These are phyloP conservation scores for Periparus ater DNA, from an alignment of 2,797 vertebrate genomes.

Conservation along the genomic window DNA sequence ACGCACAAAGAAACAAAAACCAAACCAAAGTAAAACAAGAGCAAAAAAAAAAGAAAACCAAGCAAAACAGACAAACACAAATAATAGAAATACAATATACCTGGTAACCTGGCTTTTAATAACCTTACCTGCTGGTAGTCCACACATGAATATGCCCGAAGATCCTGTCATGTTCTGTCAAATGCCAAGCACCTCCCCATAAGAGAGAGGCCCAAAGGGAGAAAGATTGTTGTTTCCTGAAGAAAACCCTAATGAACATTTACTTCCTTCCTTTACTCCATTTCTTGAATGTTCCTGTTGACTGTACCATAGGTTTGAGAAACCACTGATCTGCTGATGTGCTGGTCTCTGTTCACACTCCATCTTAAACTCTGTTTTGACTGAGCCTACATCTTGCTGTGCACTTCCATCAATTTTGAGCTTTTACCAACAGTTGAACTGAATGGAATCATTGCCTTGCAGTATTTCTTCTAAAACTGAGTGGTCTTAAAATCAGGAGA, in stretches of 20 bases:
- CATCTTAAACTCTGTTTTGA: background rate
- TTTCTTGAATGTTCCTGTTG: background rate
- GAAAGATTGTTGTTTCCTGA: background rate
- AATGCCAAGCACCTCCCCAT: background rate
- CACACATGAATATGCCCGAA: background rate
- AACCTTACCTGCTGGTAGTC: background rate
- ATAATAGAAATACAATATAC: background rate
- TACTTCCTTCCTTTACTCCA: background rate
- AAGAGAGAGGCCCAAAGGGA: background rate
- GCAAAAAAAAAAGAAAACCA: background rate
- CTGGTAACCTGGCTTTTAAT: background rate
- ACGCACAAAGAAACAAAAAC: background rate
- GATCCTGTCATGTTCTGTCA: background rate
- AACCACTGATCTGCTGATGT: background rate
- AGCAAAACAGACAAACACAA: background rate
- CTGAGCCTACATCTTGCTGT: background rate
- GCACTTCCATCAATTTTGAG: background rate
- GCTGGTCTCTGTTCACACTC: background rate
- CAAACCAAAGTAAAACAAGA: background rate
- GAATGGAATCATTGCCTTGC: background rate
- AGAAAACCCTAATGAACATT: background rate
- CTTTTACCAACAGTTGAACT: background rate
- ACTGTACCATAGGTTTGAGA: background rate
- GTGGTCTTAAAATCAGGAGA: background rate
- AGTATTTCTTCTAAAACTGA: background rate